These are phyloP conservation scores for Platycercus adscitus DNA, from an alignment of 2,113 vertebrate genomes.

Conservation along the genomic window DNA sequence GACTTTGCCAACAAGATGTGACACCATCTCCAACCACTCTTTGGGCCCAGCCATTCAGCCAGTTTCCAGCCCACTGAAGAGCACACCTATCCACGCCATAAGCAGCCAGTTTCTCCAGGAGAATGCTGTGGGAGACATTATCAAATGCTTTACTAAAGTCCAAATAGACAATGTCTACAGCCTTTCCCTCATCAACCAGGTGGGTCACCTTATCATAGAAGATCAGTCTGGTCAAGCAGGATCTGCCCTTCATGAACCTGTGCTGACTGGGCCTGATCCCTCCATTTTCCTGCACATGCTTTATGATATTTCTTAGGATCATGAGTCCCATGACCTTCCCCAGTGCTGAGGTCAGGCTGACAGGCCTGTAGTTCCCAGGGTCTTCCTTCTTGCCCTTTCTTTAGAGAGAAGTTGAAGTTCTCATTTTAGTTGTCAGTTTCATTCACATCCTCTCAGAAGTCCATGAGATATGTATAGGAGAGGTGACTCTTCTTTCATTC, in stretches of 20 bases:
- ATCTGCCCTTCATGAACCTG: background rate
- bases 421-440: background rate
- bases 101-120: background rate
- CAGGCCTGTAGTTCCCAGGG: background rate
- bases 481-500: fast-evolving
- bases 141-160: background rate
- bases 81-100: background rate
- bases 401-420: background rate
- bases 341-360: background rate
- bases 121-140: background rate
- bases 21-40: background rate
- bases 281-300: background rate
- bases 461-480: background rate
- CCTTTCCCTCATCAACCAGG: background rate
- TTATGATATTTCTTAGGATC: background rate
- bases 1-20: background rate
- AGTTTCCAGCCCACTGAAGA: background rate
- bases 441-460: too few relatives aligned
- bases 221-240: background rate
- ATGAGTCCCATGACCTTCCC: background rate
- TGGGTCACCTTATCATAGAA: background rate
- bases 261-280: background rate
- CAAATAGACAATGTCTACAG: background rate
- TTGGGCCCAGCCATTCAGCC: background rate
- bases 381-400: background rate